Percentiles rank a stretch among this genome's conserved stretches.
These are phyloP conservation scores for Toxotes jaculatrix DNA, from an alignment of 2,113 vertebrate species.

Conservation along the genomic window DNA sequence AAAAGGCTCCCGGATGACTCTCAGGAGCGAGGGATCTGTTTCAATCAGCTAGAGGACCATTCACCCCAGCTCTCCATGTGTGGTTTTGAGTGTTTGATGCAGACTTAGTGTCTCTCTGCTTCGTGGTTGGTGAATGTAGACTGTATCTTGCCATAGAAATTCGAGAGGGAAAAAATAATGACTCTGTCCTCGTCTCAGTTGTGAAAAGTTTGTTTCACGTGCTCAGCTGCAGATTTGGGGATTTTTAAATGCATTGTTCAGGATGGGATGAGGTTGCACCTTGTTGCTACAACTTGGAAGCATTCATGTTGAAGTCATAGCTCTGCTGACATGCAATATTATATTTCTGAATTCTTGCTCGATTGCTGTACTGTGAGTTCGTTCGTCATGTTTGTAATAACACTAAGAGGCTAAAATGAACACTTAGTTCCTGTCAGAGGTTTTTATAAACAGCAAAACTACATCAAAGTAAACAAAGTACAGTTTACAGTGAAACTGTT, in stretches of 20 bases:
- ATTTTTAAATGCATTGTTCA: slow-evolving; percentile 8
- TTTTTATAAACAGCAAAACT: not conserved
- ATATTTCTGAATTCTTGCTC: not conserved
- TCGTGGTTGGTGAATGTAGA: not conserved
- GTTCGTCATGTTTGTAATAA: no score
- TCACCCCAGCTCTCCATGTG: not conserved
- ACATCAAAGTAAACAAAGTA: not conserved
- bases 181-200: not conserved
- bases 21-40: slow-evolving; percentile 24
- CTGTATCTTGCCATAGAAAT: not conserved
- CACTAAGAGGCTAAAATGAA: not conserved
- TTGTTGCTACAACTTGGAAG: not conserved
- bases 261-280: rapidly evolving
- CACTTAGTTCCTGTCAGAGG: not conserved
- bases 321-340: not conserved
- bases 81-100: slow-evolving; percentile 5
- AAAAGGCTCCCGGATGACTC: slow-evolving; percentile 45
- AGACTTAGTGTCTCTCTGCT: not conserved
- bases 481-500: not conserved
- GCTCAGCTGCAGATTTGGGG: not conserved
- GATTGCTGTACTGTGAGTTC: no score
- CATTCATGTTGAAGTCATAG: not conserved
- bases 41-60: slow-evolving; percentile 31
- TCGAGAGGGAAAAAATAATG: not conserved
- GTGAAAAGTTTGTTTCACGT: not conserved